Conservation (phyloP, 1,140 invertebrate species). For the Bilobella aurantiaca region DNA sequence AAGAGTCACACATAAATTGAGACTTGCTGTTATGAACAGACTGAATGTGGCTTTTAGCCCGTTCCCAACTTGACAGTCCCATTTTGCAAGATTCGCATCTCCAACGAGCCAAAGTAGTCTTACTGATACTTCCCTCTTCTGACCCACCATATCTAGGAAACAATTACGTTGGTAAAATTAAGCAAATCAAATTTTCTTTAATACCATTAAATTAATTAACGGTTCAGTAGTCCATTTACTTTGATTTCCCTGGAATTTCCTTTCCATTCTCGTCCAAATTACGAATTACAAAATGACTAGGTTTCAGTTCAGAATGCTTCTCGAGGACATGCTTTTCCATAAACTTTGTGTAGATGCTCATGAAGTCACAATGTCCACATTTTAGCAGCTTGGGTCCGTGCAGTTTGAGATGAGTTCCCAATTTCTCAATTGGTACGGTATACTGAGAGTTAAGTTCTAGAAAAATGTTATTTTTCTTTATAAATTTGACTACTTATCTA, state of each 20-base stretch:
- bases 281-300: constrained; percentile 47
- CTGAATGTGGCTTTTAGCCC: constrained; percentile 49
- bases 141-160: too few relatives aligned
- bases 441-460: constrained; percentile 31
- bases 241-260: neutral
- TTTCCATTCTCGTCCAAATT: constrained; percentile 41
- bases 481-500: neutral
- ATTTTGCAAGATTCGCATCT: constrained; percentile 56
- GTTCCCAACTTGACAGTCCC: constrained; percentile 48
- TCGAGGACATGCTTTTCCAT: constrained; percentile 56
- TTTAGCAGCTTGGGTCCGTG: constrained; percentile 59
- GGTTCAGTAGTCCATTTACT: too few relatives aligned
- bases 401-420: constrained; percentile 60
- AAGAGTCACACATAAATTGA: constrained; percentile 56
- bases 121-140: neutral
- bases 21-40: constrained; percentile 50
- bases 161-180: too few relatives aligned
- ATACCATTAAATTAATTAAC: neutral
- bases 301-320: constrained; percentile 48
- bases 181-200: neutral
- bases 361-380: constrained; percentile 54
- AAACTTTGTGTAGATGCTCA: constrained; percentile 45
- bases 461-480: constrained; percentile 12
- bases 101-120: constrained; percentile 44
- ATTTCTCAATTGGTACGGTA: constrained; percentile 46